Base-by-base conservation (phyloP, 2,797 vertebrate genomes). In the Acipenser ruthenus region DNA sequence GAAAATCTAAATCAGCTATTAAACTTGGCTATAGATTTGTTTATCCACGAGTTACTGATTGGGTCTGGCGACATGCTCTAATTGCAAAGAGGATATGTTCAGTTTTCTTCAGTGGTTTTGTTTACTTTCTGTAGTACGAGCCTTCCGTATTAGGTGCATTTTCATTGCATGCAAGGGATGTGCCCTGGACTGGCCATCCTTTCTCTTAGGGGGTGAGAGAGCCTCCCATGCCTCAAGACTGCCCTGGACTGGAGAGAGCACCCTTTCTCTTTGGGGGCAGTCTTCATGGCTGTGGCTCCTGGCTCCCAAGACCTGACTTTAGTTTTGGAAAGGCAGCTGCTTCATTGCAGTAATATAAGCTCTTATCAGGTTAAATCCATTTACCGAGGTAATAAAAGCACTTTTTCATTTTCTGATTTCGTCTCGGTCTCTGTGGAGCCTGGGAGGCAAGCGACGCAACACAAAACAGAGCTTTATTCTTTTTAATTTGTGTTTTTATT, bases 301-400 rank as follows among this genome's bases (percentile, higher is more conserved):
- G 23, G 23, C 4, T 37, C 23, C 23, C 23, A 37, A 18, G 15
- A 18, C 15, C 15, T 18, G 15, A 18, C 15, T 18, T 18, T 18
- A 18, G 15, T 73, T 73, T 71, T 70, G 69, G 66, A 50, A 18
- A 64, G 71, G 68, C 75, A 73, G 77, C 74, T 78, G 74, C 70
- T 79, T 75, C 74, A 76, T 73, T 71, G 67, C 68, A 37, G 37
- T 65, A 47, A 68, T 69, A 68, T 68, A 69, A 60, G 66, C 68
- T 59, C 53, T 61, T 60, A 70, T 63, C 74, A 72, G 80, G 68
- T 67, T 69, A 75, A 72, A 58, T 68, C 72, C 68, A 48, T 72
- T 79, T 68, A 72, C 66, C 69, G 51, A 49, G 60, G 63, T 69
- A 68, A 74, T 83, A 82, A 79, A 58, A 84, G 70, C 69, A 69